A percentile compares a stretch with the other conserved stretches of the same genome.
Conservation (phyloP, 2,113 vertebrate species). For the Kryptolebias marmoratus region DNA sequence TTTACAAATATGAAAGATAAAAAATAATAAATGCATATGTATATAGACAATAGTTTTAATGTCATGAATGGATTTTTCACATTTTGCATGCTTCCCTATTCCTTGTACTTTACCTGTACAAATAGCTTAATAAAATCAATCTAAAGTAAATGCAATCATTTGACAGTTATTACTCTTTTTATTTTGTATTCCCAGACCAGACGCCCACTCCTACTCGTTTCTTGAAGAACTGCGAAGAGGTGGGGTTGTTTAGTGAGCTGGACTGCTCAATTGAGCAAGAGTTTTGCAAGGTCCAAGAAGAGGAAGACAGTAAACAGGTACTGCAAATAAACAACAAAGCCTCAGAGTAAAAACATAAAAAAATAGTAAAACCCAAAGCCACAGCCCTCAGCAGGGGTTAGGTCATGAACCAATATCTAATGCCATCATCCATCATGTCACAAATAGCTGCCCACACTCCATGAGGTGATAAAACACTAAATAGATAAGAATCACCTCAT, state of each 20-base stretch:
- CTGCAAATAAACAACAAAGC: slow-evolving; percentile 34
- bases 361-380: slow-evolving; percentile 34
- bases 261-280: slow-evolving; percentile 98
- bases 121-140: not conserved
- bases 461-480: slow-evolving; percentile 15
- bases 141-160: too few species aligned
- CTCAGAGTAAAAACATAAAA: slow-evolving; percentile 19
- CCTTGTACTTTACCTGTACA: not conserved
- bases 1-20: not conserved
- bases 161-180: not conserved
- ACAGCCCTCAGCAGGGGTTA: slow-evolving; percentile 20
- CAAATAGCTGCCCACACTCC: slow-evolving; percentile 17
- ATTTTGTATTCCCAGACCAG: slow-evolving; percentile 87
- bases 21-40: not conserved
- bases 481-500: slow-evolving; percentile 20
- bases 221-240: slow-evolving; percentile 99
- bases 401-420: slow-evolving; percentile 37
- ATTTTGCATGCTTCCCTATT: not conserved
- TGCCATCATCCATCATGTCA: slow-evolving; percentile 31
- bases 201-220: slow-evolving; percentile 98
- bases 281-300: slow-evolving; percentile 96
- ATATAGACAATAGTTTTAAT: not conserved
- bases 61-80: not conserved
- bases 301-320: slow-evolving; percentile 97
- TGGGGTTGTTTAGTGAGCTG: slow-evolving; percentile 96